Conservation (phyloP, 2,888 invertebrate genomes). For the Pyrochroa serraticornis region DNA sequence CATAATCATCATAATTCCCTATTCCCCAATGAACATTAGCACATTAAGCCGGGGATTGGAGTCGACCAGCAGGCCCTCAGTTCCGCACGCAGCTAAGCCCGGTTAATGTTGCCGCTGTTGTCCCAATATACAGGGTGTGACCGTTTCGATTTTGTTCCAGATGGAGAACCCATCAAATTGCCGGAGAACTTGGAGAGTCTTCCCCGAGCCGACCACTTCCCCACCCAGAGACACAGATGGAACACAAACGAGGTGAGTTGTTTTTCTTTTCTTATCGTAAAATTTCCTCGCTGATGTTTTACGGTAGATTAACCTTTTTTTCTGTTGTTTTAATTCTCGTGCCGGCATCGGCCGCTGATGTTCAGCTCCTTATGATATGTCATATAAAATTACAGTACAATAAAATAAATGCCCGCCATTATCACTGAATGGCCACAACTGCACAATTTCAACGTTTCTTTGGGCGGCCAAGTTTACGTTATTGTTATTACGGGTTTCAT, state of each 20-base stretch:
- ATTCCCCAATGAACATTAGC: constrained; percentile 46
- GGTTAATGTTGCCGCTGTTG: neutral
- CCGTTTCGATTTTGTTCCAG: constrained; percentile 61
- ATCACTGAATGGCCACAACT: constrained; percentile 47
- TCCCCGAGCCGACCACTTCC: constrained; percentile 92
- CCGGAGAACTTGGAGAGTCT: constrained; percentile 95
- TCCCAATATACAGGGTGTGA: too few species aligned
- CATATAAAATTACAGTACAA: constrained; percentile 35
- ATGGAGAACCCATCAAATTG: constrained; percentile 91
- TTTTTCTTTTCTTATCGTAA: neutral
- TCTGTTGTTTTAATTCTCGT: constrained; percentile 7
- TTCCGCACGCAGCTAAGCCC: neutral
- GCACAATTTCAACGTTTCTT: constrained; percentile 44
- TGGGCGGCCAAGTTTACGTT: constrained; percentile 45
- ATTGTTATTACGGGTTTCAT: constrained; percentile 47
- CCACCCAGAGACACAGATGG: constrained; percentile 94
- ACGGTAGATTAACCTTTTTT: constrained; percentile 6
- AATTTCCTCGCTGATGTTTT: neutral
- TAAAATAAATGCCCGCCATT: constrained; percentile 46
- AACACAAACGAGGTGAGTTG: constrained; percentile 95
- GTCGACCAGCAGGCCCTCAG: neutral
- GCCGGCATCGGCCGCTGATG: neutral
- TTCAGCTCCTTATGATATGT: constrained; percentile 17
- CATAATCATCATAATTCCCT: constrained; percentile 51
- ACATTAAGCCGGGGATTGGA: constrained; percentile 31